These are phyloP conservation scores for Gastrophryne carolinensis DNA, from an alignment of 2,797 vertebrate species.

Conservation along the genomic window DNA sequence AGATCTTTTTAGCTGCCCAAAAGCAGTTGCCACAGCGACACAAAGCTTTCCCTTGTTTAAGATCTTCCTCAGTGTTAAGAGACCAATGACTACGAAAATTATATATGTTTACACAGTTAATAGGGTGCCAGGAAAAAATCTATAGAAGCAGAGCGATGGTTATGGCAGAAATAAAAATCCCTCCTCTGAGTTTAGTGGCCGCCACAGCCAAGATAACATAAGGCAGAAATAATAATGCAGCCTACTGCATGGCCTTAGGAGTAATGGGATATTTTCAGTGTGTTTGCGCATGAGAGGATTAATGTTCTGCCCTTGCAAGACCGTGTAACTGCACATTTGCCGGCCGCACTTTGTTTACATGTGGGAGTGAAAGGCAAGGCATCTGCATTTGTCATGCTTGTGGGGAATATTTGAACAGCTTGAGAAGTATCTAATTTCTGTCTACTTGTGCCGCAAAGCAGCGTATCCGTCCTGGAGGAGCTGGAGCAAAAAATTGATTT, in stretches of 20 bases:
- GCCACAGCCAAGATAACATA: background rate
- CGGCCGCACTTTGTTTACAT: slow-evolving; percentile 29
- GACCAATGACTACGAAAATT: background rate
- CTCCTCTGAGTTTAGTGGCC: background rate
- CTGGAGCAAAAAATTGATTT: slow-evolving; percentile 43
- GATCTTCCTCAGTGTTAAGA: background rate
- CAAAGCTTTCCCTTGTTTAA: background rate
- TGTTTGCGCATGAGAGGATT: slow-evolving; percentile 38
- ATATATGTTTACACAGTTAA: background rate
- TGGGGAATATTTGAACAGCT: slow-evolving; percentile 33
- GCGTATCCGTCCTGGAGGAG: slow-evolving; percentile 32
- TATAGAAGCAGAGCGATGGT: background rate
- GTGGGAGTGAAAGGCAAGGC: slow-evolving; percentile 27
- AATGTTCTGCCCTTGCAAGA: slow-evolving; percentile 32
- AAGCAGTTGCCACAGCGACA: no score
- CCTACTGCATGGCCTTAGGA: slow-evolving; percentile 1
- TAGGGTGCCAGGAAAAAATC: background rate
- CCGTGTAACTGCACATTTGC: slow-evolving; percentile 32
- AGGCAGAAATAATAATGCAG: background rate
- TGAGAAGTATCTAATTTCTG: slow-evolving; percentile 37
- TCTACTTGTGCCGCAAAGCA: slow-evolving; percentile 16
- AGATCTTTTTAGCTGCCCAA: no score
- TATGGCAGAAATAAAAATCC: background rate
- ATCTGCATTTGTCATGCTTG: slow-evolving; percentile 42
- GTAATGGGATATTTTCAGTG: slow-evolving; percentile 38